These are phyloP conservation scores for Pectinophora gossypiella DNA, from an alignment of 1,140 invertebrate genomes.

Conservation along the genomic window DNA sequence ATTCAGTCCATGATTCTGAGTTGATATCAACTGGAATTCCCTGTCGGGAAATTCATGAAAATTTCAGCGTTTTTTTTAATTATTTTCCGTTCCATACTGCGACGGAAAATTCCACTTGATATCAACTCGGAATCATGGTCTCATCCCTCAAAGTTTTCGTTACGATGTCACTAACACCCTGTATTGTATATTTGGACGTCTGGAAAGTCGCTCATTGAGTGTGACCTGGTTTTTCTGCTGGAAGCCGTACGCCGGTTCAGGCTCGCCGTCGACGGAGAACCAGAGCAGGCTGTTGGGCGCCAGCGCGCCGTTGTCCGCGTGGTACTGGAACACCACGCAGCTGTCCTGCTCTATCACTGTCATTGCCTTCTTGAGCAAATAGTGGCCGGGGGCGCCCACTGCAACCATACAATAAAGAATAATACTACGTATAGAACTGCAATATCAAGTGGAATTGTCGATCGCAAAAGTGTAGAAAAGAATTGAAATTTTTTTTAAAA, in stretches of 20 bases:
- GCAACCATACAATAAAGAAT: background rate
- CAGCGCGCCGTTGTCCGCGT: slow-evolving; percentile 13
- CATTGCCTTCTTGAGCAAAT: slow-evolving; percentile 24
- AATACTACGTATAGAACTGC: background rate
- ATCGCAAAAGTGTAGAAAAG: too few relatives aligned
- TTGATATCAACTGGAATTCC: too few relatives aligned
- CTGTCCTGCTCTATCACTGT: slow-evolving; percentile 25
- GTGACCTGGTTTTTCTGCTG: slow-evolving; percentile 9
- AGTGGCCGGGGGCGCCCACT: background rate
- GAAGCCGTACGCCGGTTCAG: slow-evolving; percentile 3
- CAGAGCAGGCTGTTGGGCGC: slow-evolving; percentile 12
- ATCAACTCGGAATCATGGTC: too few relatives aligned
- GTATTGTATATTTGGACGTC: slow-evolving; percentile 14
- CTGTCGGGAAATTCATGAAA: too few relatives aligned
- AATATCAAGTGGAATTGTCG: too few relatives aligned
- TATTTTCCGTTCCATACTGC: too few relatives aligned
- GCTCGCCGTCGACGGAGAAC: background rate
- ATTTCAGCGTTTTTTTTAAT: too few relatives aligned
- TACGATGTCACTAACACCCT: background rate
- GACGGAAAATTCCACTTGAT: too few relatives aligned
- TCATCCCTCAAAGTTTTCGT: too few relatives aligned
- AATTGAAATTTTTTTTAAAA: background rate
- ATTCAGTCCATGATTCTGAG: too few relatives aligned
- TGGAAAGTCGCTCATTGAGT: too few relatives aligned
- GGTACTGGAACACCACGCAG: slow-evolving; percentile 33